Conservation (phyloP, 2,797 vertebrate species). For the Cottoperca gobio region DNA sequence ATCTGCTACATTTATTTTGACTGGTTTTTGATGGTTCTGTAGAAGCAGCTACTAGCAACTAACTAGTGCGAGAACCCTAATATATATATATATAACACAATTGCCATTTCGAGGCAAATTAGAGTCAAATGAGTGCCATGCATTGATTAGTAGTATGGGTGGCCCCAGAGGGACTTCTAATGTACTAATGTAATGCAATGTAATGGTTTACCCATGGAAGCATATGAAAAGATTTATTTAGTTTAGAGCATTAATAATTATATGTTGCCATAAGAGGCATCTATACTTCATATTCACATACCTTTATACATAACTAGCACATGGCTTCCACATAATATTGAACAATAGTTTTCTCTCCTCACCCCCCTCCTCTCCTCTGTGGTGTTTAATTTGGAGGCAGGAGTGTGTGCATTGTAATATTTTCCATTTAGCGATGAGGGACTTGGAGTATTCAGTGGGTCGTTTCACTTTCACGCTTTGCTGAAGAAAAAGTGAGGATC, state of each 20-base stretch:
- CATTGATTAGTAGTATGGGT: constrained; percentile 34
- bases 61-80: constrained; percentile 11
- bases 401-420: constrained; percentile 47
- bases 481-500: constrained; percentile 66
- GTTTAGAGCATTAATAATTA: background rate
- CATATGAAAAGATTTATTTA: background rate
- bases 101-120: constrained; percentile 32
- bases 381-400: constrained; percentile 54
- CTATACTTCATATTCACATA: background rate
- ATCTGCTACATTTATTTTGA: constrained; percentile 18
- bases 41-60: background rate
- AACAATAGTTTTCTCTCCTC: constrained; percentile 29
- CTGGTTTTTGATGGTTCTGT: background rate
- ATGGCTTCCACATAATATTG: background rate
- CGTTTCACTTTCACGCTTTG: constrained; percentile 75
- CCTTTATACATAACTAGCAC: background rate
- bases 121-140: constrained; percentile 32
- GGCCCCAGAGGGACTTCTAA: constrained; percentile 31
- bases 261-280: background rate
- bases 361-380: constrained; percentile 17
- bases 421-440: constrained; percentile 68
- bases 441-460: constrained; percentile 62
- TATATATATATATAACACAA: constrained; percentile 9
- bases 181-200: constrained; percentile 26
- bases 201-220: constrained; percentile 17